phyloP scores from a whole-genome alignment of 2,113 vertebrate genomes.

The Pica pica region DNA sequence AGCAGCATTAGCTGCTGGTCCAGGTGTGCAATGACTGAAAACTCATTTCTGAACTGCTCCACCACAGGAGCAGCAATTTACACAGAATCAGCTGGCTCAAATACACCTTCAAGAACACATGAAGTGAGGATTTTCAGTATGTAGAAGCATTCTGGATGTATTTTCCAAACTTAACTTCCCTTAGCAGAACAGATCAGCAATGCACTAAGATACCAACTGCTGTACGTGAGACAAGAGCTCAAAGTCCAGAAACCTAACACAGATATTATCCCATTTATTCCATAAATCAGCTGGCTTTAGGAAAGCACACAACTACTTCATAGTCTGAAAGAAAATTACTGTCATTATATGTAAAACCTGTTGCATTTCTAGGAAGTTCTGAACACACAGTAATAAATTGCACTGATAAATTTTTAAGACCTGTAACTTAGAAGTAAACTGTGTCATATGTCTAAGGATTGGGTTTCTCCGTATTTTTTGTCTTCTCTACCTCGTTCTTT shows the following conservation, averaged over 20 bases:
- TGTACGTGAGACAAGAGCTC: background rate
- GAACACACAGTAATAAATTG: background rate
- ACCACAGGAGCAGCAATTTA: background rate
- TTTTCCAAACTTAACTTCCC: background rate
- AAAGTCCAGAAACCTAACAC: background rate
- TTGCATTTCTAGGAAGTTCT: background rate
- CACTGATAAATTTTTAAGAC: background rate
- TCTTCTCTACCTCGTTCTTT: background rate
- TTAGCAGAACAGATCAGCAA: background rate
- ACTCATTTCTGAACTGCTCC: background rate
- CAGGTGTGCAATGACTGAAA: background rate
- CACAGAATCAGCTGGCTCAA: background rate
- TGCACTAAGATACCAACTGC: background rate
- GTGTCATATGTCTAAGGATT: rapidly evolving
- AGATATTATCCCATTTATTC: background rate
- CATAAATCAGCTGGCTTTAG: background rate
- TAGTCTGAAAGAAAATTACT: background rate
- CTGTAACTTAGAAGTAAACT: background rate
- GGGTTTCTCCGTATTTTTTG: background rate
- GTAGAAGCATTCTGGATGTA: background rate
- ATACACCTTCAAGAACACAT: background rate
- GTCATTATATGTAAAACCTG: background rate
- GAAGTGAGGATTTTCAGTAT: background rate
- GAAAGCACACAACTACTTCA: background rate
- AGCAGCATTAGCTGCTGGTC: background rate